Evolutionary conservation across 2,113 vertebrate genomes (phyloP), one percentile per base, ranked within the genome.

Genomic region (Aspiorhynchus laticeps): DNA sequence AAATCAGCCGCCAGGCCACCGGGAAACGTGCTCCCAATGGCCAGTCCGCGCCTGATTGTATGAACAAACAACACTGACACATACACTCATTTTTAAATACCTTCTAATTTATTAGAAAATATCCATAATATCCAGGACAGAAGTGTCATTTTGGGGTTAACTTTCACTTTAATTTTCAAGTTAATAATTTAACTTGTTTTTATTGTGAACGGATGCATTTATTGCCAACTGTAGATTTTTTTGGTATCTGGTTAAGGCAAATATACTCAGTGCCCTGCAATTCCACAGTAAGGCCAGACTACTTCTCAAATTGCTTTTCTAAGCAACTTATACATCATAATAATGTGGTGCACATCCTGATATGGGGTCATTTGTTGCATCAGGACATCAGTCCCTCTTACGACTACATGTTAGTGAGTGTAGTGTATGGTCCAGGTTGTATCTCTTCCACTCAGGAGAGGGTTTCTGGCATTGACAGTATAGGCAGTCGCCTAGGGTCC

Each of bases 371-470:
- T 80, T 61, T 41, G 53, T 24, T 41, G 78, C 78, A 41, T 61
- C 12, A 80, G 53, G 24, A 41, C 43, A 12, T 46, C 2, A 46
- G 43, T 3, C 3, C 43, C 9, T 14, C 71, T 74, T 74, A 9
- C 31, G 24, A 79, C 8, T 78, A n/a, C 28, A n/a, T 31, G 33
- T 38, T 41, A 79, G 36, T 63, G 56, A 41, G 36, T 63, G 33
- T 43, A 80, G 31, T 81, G 38, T n/a, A n/a, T 81, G 21, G 21
- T 65, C 17, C 59, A 65, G n/a, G 38, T 82, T 41, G 59, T 59
- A 81, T 80, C 21, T 63, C 56, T 63, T 43, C 21, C 28, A 41
- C 24, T 43, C 36, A 36, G 53, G 5, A 28, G n/a, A 3, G 4
- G 1, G 53, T 6, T 28, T 41, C 53, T 63, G 33, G 53, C 56